phyloP scores from a whole-genome alignment of 2,888 invertebrate species.

The Tridacna crocea region DNA sequence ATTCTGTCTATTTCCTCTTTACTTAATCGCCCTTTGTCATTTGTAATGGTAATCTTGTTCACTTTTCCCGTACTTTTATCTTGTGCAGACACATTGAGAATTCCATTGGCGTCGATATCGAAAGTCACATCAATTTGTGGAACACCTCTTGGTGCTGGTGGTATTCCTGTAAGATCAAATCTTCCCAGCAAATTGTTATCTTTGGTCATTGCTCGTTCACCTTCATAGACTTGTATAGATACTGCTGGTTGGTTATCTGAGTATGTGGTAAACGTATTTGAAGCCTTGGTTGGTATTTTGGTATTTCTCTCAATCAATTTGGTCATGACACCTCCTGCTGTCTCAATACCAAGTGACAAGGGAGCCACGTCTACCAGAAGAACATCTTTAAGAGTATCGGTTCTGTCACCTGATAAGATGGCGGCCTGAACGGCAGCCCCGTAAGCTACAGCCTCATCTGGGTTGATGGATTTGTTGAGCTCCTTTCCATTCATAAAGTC shows the following conservation, averaged over 20 bases:
- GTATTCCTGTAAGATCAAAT: conserved; percentile 80
- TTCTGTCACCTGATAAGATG: conserved; percentile 87
- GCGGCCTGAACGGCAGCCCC: conserved; percentile 7
- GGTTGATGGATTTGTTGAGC: conserved; percentile 96
- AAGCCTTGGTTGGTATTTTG: conserved; percentile 80
- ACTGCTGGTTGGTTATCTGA: conserved; percentile 90
- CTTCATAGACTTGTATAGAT: conserved; percentile 90
- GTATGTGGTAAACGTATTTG: conserved; percentile 91
- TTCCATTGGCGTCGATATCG: conserved; percentile 95
- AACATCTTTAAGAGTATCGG: conserved; percentile 91
- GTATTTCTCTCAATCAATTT: conserved; percentile 76
- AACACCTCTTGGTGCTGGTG: conserved; percentile 80
- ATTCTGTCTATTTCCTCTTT: conserved; percentile 94
- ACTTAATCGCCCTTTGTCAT: conserved; percentile 93
- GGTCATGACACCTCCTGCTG: conserved; percentile 82
- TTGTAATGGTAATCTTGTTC: conserved; percentile 93
- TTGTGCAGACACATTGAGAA: conserved; percentile 85
- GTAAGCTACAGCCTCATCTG: conserved; percentile 8
- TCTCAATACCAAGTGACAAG: conserved; percentile 87
- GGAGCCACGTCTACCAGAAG: conserved; percentile 89
- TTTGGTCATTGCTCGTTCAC: conserved; percentile 97
- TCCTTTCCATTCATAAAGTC: conserved; percentile 88
- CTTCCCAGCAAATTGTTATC: conserved; percentile 89
- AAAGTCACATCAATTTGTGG: conserved; percentile 88
- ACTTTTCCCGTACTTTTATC: conserved; percentile 92